phyloP scores from a whole-genome alignment of 2,888 invertebrate genomes.

The Ichneumoninae sp. region DNA sequence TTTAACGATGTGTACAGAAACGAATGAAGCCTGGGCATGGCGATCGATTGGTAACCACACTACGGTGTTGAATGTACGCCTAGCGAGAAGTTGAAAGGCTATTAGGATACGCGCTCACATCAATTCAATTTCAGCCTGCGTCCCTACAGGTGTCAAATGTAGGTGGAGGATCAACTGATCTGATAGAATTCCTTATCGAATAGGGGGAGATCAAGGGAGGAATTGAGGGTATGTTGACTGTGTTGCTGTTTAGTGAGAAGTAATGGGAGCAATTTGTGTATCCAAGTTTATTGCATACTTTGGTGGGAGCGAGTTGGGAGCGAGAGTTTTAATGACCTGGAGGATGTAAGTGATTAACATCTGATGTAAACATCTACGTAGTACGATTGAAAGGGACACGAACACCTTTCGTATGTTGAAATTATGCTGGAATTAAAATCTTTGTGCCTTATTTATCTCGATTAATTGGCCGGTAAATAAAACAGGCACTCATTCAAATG shows the following conservation, averaged over 20 bases:
- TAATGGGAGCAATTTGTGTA: constrained; percentile 4
- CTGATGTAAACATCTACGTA: not conserved
- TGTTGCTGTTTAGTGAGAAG: not conserved
- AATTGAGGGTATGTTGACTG: not conserved
- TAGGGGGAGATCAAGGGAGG: not conserved
- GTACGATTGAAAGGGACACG: too few species aligned
- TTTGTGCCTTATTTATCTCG: too few species aligned
- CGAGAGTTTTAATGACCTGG: constrained; percentile 6
- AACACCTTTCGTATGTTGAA: too few species aligned
- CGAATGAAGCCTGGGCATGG: constrained; percentile 9
- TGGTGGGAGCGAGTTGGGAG: not conserved
- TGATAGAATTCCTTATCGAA: constrained; percentile 9
- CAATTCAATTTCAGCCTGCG: constrained; percentile 13
- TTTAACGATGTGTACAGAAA: constrained; percentile 11
- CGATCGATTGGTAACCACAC: constrained; percentile 36
- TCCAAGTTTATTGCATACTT: constrained; percentile 17
- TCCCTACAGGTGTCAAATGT: not conserved
- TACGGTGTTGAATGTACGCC: not conserved
- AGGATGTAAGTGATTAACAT: not conserved
- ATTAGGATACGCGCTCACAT: constrained; percentile 19
- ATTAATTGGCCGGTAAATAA: too few species aligned
- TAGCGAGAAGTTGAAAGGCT: constrained; percentile 21
- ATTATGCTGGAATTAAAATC: too few species aligned
- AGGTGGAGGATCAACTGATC: constrained; percentile 6
- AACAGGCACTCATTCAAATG: too few species aligned